Base-by-base conservation (phyloP, 2,113 vertebrate species). In the Polypterus senegalus region DNA sequence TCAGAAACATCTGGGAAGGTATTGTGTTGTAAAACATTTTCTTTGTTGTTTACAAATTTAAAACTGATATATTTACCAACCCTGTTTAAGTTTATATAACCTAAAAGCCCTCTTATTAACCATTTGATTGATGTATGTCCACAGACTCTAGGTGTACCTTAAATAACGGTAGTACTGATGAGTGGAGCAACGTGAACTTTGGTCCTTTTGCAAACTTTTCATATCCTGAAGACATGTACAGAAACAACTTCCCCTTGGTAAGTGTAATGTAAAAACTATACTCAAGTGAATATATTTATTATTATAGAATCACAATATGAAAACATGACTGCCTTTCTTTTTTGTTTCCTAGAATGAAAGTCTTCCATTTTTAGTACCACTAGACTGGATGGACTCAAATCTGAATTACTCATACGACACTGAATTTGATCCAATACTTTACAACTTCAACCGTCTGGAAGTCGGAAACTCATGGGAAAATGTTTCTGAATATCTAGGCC, bases 161-260 rank as follows among this genome's bases (percentile, higher is more conserved):
- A 0, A 47, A 52, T 11, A 65, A 59, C 51, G 78, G 71, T 61
- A 66, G 48, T 76, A 81, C 71, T 4, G 56, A 51, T n/a, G 65
- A 72, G 11, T 84, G 78, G 79, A 60, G 82, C 6, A 5, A 9
- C 44, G 59, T 53, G 52, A 81, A 81, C 54, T 58, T 83, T 9
- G 83, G 78, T 5, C 65, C 53, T 3, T 84, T 83, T 63, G 74
- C 75, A 5, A 0, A 0, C 4, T 5, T 77, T 5, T 2, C 76
- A 27, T 44, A 69, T 3, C 4, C 82, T 6, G 3, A 4, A 3
- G 7, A 73, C 7, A 54, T 85, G 8, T 5, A 80, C 65, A 78
- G 81, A 61, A 66, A 68, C 10, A 0, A 10, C 4, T 81, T 81
- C 63, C 63, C 67, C 3, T 74, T 77, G 5, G 83, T 85, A 61